Evolutionary conservation across 2,888 invertebrate genomes (phyloP).

Genomic region (Muschampia plurimacula): DNA sequence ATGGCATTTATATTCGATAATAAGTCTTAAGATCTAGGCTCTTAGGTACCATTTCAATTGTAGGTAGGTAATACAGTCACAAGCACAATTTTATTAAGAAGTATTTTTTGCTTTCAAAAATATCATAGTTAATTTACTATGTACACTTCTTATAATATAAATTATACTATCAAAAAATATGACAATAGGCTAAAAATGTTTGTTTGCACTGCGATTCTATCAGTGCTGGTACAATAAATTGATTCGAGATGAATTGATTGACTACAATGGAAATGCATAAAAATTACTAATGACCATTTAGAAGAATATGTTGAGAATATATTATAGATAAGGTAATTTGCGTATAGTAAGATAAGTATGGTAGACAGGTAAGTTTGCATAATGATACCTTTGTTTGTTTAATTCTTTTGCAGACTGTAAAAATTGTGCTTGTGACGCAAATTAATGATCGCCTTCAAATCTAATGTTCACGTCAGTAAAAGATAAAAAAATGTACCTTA

Average conservation of each 20-base stretch:
- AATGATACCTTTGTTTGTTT: background rate
- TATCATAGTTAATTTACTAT: too few relatives aligned
- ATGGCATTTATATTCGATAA: slow-evolving; percentile 69
- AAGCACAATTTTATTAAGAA: slow-evolving; percentile 44
- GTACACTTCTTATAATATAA: too few relatives aligned
- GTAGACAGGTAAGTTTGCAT: background rate
- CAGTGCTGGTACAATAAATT: background rate
- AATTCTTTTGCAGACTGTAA: background rate
- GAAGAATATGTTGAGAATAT: background rate
- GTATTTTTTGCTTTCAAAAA: too few relatives aligned
- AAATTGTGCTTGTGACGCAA: slow-evolving; percentile 31
- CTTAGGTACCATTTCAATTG: slow-evolving; percentile 50
- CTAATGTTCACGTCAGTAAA: slow-evolving; percentile 11
- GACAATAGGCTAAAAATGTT: background rate
- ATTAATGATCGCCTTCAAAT: slow-evolving; percentile 19
- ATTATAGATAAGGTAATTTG: background rate
- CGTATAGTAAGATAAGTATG: background rate
- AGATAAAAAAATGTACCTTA: background rate
- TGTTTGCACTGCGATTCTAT: background rate
- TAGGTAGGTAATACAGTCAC: slow-evolving; percentile 45
- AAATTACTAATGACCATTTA: background rate
- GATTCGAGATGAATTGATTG: background rate
- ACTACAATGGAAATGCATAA: background rate
- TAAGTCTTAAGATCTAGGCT: slow-evolving; percentile 59
- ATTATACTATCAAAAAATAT: background rate